Evolutionary conservation across 2,888 invertebrate genomes (phyloP), one percentile per base, ranked within the genome.

Genomic region (Leucozona laternaria): DNA sequence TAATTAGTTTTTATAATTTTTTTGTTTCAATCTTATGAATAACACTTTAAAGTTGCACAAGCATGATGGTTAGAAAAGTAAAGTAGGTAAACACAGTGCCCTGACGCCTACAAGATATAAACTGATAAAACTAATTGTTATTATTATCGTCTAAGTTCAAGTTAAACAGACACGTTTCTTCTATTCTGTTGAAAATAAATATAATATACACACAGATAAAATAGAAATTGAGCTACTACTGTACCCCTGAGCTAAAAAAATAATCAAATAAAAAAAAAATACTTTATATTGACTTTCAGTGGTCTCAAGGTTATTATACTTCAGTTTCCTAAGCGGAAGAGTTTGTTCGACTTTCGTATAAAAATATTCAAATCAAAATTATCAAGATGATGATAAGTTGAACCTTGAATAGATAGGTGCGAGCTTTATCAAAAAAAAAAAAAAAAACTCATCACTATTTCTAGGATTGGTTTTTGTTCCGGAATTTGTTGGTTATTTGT

Each of bases 91-190:
- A 76, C 40, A 62, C 6, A 20, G 31, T 50, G 0, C 48, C 45
- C 53, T 53, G 72, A 73, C 66, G 78, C 60, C 66, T 58, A 40
- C 4, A 40, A 71, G 77, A 77, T 76, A 73, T 62, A 34, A 48
- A 68, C 55, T 75, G 79, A 79, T 70, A 57, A 76, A 55, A 64
- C 20, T 60, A 15, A 62, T 37, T n/a, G n/a, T n/a, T 37, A 11
- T 40, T 37, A 13, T 62, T 62, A 55, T 70, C 57, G n/a, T 57
- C 55, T 70, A 53, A 70, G 58, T 68, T 55, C 72, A 72, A 57
- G 55, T 64, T 31, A 53, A 75, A 48, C 34, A 53, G 25, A 34
- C 58, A 78, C 66, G 64, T 66, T 81, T 66, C 1, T 64, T 31
- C 22, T 66, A 34, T 64, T 62, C 1, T 57, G 48, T 31, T 22